Evolutionary conservation across 1,140 invertebrate genomes (phyloP), one percentile per base, ranked within the genome.

Genomic region (Gryllus bimaculatus): DNA sequence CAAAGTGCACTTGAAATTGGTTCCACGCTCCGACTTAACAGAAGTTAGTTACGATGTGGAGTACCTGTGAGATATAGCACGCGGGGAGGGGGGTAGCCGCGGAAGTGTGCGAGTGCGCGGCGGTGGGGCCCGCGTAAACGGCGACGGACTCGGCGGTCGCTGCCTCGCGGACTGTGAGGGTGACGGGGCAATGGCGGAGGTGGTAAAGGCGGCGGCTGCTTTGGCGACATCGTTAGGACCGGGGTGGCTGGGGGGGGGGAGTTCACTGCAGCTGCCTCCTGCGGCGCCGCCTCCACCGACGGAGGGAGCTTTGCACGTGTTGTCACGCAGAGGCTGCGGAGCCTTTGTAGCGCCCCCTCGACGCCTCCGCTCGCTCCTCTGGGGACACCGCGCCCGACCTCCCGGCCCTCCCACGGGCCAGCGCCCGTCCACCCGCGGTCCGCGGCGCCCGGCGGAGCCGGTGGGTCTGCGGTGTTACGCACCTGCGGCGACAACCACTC

Each of bases 1-100:
- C 54, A 66, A 66, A 66, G 54, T 66, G 54, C 54, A 66, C 54
- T 66, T 66, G 54, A 66, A 66, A 66, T 66, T 66, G 54, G 54
- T 66, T 66, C 54, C 54, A 66, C 54, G 54, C 54, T 66, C 54
- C 54, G 54, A 66, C 54, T 66, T 66, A 66, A 66, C 54, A 66
- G 54, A 66, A 66, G 54, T 66, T 66, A 66, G 54, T 66, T 66
- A 66, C 54, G 54, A 66, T 18, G 54, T 18, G 54, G 54, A 66
- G 54, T 66, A 66, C 54, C 54, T 66, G 54, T 66, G 54, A 66
- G 54, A 66, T 66, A 66, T 66, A 66, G 54, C 54, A 66, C 54
- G 54, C 54, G 54, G 54, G 10, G 54, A 1, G 54, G 54, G 54
- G 10, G 54, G 2, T 18, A 13, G 54, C 26, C 26, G 26, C 26